Conservation (phyloP, 2,797 vertebrate genomes). For the Artibeus jamaicensis region DNA sequence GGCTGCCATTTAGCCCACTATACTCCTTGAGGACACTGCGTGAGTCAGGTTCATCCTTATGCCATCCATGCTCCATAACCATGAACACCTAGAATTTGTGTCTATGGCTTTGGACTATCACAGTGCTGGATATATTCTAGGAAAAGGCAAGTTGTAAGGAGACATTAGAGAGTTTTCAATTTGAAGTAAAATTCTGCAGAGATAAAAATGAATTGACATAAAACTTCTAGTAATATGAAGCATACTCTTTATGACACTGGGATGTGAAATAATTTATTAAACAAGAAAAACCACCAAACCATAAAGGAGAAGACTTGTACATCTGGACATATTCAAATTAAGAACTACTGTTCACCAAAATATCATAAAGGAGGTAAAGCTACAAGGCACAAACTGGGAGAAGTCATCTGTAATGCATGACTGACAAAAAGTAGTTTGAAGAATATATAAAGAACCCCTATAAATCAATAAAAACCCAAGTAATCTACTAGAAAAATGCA, state of each 20-base stretch:
- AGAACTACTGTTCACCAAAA: not conserved
- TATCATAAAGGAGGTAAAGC: not conserved
- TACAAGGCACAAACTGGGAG: not conserved
- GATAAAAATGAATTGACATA: not conserved
- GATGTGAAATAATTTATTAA: not conserved
- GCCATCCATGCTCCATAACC: not conserved
- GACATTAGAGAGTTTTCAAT: not conserved
- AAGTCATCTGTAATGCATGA: not conserved
- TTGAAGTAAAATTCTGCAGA: not conserved
- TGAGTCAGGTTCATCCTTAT: not conserved
- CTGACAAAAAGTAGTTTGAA: not conserved
- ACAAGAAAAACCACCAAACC: not conserved
- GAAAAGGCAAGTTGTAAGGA: not conserved
- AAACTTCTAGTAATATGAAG: not conserved
- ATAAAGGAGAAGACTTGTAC: not conserved
- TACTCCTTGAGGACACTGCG: not conserved
- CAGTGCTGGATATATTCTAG: not conserved
- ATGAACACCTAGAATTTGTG: not conserved
- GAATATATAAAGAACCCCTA: not conserved
- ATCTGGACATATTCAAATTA: not conserved
- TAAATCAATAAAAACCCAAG: not conserved
- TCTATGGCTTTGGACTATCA: not conserved
- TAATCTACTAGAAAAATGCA: not conserved
- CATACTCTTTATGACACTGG: not conserved
- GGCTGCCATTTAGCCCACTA: not conserved